Conservation (phyloP, 2,888 invertebrate species). For the Pycnomerus fuliginosus region DNA sequence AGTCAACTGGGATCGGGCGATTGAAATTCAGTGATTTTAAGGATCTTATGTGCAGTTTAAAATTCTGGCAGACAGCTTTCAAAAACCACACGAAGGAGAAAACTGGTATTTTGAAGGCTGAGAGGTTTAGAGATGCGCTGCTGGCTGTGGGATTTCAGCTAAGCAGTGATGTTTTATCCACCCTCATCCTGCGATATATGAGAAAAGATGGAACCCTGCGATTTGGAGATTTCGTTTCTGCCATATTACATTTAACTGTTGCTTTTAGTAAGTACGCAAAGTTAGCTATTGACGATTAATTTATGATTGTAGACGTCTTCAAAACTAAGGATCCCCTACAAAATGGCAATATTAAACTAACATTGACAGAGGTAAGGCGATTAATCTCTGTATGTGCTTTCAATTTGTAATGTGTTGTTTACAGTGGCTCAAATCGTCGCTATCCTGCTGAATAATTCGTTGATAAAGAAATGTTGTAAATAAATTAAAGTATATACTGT, state of each 20-base stretch:
- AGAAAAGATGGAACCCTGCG: slow-evolving; percentile 88
- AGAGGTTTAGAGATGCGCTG: slow-evolving; percentile 79
- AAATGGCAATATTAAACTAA: slow-evolving; percentile 78
- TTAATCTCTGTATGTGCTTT: slow-evolving; percentile 6
- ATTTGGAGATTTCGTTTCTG: slow-evolving; percentile 89
- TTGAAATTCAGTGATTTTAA: slow-evolving; percentile 84
- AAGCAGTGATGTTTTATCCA: slow-evolving; percentile 79
- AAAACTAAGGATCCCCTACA: slow-evolving; percentile 78
- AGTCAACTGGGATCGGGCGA: slow-evolving; percentile 77
- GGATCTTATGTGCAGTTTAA: slow-evolving; percentile 87
- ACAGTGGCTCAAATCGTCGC: slow-evolving; percentile 74
- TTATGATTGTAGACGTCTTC: slow-evolving; percentile 61
- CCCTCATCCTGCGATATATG: slow-evolving; percentile 84
- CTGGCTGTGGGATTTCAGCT: slow-evolving; percentile 86
- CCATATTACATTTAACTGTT: slow-evolving; percentile 83
- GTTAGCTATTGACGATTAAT: neutral
- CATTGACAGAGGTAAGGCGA: slow-evolving; percentile 69
- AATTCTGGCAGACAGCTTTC: slow-evolving; percentile 88
- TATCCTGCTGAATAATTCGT: slow-evolving; percentile 61
- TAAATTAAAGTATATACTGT: slow-evolving; percentile 25
- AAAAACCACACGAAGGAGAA: slow-evolving; percentile 88
- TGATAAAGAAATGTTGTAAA: slow-evolving; percentile 17
- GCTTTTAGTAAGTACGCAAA: slow-evolving; percentile 74
- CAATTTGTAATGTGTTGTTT: slow-evolving; percentile 49
- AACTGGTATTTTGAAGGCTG: slow-evolving; percentile 85